Evolutionary conservation across 2,113 vertebrate species (phyloP).

Genomic region (Bufo gargarizans): DNA sequence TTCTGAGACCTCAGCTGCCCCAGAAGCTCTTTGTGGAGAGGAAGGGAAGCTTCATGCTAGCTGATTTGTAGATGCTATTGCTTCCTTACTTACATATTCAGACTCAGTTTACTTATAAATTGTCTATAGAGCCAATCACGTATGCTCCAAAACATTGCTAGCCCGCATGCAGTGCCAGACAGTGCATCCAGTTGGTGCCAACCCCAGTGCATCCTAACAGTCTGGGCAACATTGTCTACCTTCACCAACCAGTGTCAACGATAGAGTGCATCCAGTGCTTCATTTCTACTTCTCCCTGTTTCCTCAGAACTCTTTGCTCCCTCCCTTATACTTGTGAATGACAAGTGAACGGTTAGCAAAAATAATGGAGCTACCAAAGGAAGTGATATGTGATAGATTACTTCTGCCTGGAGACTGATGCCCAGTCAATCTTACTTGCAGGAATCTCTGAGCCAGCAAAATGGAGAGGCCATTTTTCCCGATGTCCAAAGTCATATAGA

Average conservation of each 20-base stretch:
- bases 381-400: neutral
- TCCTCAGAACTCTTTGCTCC: neutral
- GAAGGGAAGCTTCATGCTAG: neutral
- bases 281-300: neutral
- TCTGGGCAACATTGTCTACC: neutral
- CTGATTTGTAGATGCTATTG: too few relatives aligned
- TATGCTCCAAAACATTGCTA: too few relatives aligned
- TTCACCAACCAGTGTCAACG: neutral
- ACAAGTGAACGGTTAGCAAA: neutral
- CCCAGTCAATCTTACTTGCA: neutral
- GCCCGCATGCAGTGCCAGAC: too few relatives aligned
- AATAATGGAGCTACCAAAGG: neutral
- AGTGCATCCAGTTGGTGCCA: neutral
- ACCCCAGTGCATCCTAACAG: neutral
- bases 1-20: neutral
- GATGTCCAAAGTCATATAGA: constrained; percentile 71
- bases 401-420: neutral
- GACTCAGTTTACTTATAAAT: too few relatives aligned
- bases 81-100: too few relatives aligned
- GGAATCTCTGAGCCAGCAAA: constrained; percentile 50
- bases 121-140: too few relatives aligned
- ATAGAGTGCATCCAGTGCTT: neutral
- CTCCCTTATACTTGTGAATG: neutral
- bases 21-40: neutral
- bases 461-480: constrained; percentile 73